Percentiles rank a stretch among this genome's conserved stretches.
Conservation (phyloP, 2,888 invertebrate genomes). For the Pyrocoelia pectoralis region DNA sequence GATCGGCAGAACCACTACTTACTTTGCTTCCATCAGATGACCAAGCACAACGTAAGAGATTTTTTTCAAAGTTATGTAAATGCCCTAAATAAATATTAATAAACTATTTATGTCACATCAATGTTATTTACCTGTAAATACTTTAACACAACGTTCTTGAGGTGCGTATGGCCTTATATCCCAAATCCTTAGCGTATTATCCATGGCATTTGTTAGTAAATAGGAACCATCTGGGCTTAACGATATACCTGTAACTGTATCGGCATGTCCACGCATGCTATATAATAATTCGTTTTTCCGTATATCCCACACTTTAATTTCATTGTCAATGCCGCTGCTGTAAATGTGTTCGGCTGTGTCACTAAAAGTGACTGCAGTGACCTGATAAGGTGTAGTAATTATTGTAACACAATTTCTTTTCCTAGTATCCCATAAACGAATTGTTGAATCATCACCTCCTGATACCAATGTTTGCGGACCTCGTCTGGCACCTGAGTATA, state of each 20-base stretch:
- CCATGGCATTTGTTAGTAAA: slow-evolving; percentile 96
- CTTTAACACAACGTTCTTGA: slow-evolving; percentile 90
- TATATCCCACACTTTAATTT: slow-evolving; percentile 97
- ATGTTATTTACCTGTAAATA: slow-evolving; percentile 69
- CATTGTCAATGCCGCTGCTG: slow-evolving; percentile 96
- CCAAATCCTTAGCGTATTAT: slow-evolving; percentile 94
- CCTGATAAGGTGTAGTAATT: slow-evolving; percentile 74
- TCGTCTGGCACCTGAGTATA: slow-evolving; percentile 81
- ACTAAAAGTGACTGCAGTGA: slow-evolving; percentile 88
- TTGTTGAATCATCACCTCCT: slow-evolving; percentile 93
- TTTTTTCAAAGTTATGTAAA: slow-evolving; percentile 98
- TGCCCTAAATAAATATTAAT: slow-evolving; percentile 65
- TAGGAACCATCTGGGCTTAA: slow-evolving; percentile 88
- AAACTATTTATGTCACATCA: neutral
- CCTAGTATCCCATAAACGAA: slow-evolving; percentile 92
- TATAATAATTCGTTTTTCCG: slow-evolving; percentile 86
- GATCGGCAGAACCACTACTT: slow-evolving; percentile 92
- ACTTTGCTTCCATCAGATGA: slow-evolving; percentile 92
- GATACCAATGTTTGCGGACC: slow-evolving; percentile 92
- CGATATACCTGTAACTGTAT: slow-evolving; percentile 91
- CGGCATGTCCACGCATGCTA: slow-evolving; percentile 90
- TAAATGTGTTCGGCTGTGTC: slow-evolving; percentile 96
- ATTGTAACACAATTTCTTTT: slow-evolving; percentile 81
- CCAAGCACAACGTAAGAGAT: slow-evolving; percentile 93
- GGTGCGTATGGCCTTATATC: slow-evolving; percentile 96